Evolutionary conservation across 2,888 invertebrate genomes (phyloP), one percentile per base, ranked within the genome.

Genomic region (Eudasyphora cyanicolor): DNA sequence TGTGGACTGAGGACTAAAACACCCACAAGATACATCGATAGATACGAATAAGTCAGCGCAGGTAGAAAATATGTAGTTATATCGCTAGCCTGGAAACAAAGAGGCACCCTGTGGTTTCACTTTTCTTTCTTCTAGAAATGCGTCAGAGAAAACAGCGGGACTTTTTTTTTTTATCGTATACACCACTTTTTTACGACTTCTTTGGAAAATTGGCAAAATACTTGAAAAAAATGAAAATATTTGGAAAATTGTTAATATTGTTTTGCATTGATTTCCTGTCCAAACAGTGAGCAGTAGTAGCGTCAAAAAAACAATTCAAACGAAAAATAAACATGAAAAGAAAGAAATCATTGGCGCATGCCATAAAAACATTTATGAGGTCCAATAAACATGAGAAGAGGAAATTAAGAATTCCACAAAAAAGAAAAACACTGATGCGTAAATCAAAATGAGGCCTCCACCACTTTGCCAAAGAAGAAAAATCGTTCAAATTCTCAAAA

Each of bases 381-480:
- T 45, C 67, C 69, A 75, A 75, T 78, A 75, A 78, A 77, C 12
- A 19, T 70, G 32, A 64, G 12, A 21, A 57, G n/a, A 76, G 19
- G 19, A 67, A 71, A 60, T 51, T n/a, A 45, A 62, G 60, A 42
- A 67, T 38, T 35, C 24, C 5, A 5, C 67, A 71, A 54, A 64
- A n/a, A 73, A 60, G 42, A 45, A 27, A 32, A 51, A 54, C n/a
- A 1, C 64, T 27, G 3, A 14, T 17, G 17, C 24, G 27, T 27
- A 57, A 27, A 57, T 57, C 57, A 57, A 57, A 19, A 57, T 24
- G 21, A 24, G 51, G 17, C 19, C 17, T 24, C 24, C 10, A 21
- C 19, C 64, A 35, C 35, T 35, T 62, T 62, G 35, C 19, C 17
- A 62, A 19, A 54, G 12, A 38, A 49, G 17, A 49, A 49, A 19